Conservation (phyloP, 2,797 vertebrate genomes). For the Argyrosomus regius region DNA sequence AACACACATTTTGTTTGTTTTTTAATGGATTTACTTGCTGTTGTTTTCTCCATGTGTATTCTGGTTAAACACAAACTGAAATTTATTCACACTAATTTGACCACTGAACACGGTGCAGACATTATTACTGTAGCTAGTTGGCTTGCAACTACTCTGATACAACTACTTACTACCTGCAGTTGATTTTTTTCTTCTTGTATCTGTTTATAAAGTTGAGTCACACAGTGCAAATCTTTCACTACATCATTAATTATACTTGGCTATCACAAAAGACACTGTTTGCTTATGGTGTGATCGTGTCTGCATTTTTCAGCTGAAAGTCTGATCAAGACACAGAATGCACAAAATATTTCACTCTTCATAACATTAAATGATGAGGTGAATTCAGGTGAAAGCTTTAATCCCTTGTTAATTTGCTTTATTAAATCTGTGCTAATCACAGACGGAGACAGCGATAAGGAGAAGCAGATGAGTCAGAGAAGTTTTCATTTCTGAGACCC, state of each 20-base stretch:
- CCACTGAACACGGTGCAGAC: too few relatives aligned
- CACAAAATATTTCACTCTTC: constrained; percentile 6
- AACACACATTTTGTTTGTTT: too few relatives aligned
- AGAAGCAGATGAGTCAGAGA: constrained; percentile 4
- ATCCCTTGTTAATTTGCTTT: constrained; percentile 34
- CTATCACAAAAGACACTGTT: neutral
- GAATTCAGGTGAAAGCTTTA: constrained; percentile 27
- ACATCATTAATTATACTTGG: neutral
- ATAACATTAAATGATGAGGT: constrained; percentile 17
- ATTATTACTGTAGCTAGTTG: too few relatives aligned
- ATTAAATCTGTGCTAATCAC: constrained; percentile 38
- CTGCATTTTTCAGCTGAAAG: constrained; percentile 7
- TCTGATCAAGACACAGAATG: neutral
- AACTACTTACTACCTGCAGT: neutral
- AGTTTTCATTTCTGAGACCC: constrained; percentile 20
- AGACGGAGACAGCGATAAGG: constrained; percentile 1
- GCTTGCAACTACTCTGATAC: neutral
- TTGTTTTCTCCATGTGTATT: too few relatives aligned
- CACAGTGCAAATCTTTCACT: neutral
- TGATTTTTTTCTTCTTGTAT: neutral
- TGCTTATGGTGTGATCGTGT: neutral
- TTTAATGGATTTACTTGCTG: too few relatives aligned
- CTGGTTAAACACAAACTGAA: too few relatives aligned
- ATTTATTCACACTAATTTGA: too few relatives aligned
- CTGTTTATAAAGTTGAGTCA: neutral